These are phyloP conservation scores for Tenthredo distinguenda DNA, from an alignment of 2,888 invertebrate species.

Conservation along the genomic window DNA sequence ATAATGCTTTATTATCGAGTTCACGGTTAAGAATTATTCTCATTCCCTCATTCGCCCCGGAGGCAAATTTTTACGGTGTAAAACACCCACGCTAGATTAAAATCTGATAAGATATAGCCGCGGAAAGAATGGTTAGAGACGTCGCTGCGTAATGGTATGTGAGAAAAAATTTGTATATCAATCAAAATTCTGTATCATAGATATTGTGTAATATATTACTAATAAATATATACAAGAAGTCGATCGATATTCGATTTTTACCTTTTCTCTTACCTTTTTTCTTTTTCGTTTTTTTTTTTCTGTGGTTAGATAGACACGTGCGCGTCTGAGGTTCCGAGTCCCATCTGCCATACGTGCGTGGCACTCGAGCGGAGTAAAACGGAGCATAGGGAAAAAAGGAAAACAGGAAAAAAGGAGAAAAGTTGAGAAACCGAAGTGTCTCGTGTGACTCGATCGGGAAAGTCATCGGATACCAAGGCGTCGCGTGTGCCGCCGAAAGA, in stretches of 20 bases:
- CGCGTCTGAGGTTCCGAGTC: constrained; percentile 44
- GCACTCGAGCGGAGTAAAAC: constrained; percentile 11
- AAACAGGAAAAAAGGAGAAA: constrained; percentile 49
- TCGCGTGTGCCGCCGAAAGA: constrained; percentile 71
- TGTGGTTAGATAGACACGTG: constrained; percentile 41
- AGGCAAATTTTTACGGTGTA: not conserved
- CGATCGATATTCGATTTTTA: not conserved
- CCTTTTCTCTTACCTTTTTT: not conserved
- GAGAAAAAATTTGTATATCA: not conserved
- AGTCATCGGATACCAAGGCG: constrained; percentile 73
- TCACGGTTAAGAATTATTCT: not conserved
- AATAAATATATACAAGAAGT: not conserved
- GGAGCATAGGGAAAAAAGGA: not conserved
- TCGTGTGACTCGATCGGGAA: constrained; percentile 70
- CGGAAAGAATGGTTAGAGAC: not conserved
- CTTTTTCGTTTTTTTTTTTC: not conserved
- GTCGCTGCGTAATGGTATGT: not conserved
- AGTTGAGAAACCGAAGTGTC: constrained; percentile 66
- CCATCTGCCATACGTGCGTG: constrained; percentile 50
- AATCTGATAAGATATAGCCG: not conserved
- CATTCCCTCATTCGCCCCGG: not conserved
- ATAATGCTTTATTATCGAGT: not conserved
- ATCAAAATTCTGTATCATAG: no score
- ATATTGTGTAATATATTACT: not conserved
- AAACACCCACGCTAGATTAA: constrained; percentile 5